phyloP scores from a whole-genome alignment of 2,888 invertebrate species.

The Allolobophora icterica region DNA sequence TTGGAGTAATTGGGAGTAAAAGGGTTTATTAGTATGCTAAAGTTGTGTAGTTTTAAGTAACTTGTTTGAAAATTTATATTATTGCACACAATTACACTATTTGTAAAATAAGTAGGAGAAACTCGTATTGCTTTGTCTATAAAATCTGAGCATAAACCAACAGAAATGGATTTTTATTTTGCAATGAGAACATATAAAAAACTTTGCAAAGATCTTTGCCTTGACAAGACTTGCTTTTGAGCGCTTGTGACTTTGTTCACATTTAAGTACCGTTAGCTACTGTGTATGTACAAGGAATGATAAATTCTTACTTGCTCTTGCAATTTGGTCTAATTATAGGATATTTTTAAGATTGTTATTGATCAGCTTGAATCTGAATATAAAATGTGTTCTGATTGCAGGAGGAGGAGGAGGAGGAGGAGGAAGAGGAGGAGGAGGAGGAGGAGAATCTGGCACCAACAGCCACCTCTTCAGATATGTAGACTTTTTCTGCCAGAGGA shows the following conservation, averaged over 20 bases:
- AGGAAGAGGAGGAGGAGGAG: neutral
- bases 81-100: no score
- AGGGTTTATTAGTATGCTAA: no score
- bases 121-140: no score
- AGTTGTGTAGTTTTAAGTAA: no score
- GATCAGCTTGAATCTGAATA: neutral
- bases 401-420: neutral
- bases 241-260: neutral
- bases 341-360: neutral
- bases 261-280: neutral
- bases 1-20: no score
- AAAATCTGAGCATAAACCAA: no score
- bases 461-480: neutral
- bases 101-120: no score
- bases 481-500: neutral
- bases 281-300: no score
- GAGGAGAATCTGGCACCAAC: slow-evolving; percentile 3
- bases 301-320: no score
- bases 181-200: no score
- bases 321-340: neutral
- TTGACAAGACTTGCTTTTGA: neutral
- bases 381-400: neutral
- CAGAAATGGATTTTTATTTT: no score
- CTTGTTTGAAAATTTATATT: no score
- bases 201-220: neutral